Conservation (phyloP, 2,888 invertebrate species). For the Plebejus argus region DNA sequence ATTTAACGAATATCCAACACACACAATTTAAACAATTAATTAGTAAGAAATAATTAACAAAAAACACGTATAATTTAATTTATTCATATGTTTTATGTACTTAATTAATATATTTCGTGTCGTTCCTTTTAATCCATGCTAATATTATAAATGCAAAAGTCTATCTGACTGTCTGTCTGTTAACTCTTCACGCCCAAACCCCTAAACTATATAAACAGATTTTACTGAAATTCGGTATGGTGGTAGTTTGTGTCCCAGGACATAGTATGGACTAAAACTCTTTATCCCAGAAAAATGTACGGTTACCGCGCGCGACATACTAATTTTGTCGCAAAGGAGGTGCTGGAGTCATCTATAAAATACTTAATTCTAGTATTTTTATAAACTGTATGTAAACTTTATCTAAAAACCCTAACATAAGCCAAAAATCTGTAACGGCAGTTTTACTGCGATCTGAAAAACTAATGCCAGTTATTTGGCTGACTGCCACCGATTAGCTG, state of each 20-base stretch:
- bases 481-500: neutral
- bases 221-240: too few species aligned
- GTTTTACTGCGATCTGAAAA: neutral
- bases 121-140: neutral
- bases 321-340: too few species aligned
- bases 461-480: conserved; percentile 5
- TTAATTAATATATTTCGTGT: neutral
- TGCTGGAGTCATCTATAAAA: too few species aligned
- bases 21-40: neutral
- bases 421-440: neutral
- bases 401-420: conserved; percentile 8
- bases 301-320: too few species aligned
- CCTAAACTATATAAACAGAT: too few species aligned
- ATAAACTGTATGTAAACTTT: neutral
- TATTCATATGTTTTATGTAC: neutral
- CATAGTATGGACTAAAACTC: too few species aligned
- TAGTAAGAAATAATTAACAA: neutral
- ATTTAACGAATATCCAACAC: neutral
- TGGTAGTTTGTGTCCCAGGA: too few species aligned
- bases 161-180: neutral
- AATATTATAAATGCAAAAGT: too few species aligned
- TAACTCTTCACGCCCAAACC: too few species aligned
- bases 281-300: too few species aligned
- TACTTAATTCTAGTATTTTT: too few species aligned
- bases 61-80: neutral